A percentile compares a stretch with the other conserved stretches of the same genome.
Evolutionary conservation across 2,113 vertebrate species (phyloP).

Genomic region (Sprattus sprattus): DNA sequence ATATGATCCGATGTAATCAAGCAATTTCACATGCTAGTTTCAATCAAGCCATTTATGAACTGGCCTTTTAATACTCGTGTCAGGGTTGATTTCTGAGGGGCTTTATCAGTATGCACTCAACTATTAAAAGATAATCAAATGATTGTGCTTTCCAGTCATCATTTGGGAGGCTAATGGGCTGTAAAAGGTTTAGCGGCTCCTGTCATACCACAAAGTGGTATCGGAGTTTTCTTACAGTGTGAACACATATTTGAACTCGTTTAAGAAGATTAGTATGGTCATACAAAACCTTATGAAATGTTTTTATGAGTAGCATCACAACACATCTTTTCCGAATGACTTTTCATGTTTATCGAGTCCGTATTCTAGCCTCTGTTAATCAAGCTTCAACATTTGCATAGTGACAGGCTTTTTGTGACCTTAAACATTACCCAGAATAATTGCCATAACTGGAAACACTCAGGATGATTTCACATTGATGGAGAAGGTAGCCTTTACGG

Average conservation of each 20-base stretch:
- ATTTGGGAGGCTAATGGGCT: not conserved
- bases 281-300: no score
- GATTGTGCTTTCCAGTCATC: not conserved
- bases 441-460: no score
- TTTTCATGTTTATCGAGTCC: not conserved
- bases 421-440: no score
- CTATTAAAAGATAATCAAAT: conserved; percentile 4
- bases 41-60: not conserved
- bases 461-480: no score
- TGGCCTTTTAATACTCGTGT: not conserved
- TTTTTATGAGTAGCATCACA: no score
- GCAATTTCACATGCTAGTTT: conserved; percentile 26
- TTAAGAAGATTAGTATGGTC: not conserved
- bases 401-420: no score
- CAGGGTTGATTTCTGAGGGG: not conserved
- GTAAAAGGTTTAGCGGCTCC: not conserved
- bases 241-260: not conserved
- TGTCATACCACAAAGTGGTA: not conserved
- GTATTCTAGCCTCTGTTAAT: not conserved
- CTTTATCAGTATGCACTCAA: not conserved
- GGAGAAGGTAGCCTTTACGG: not conserved
- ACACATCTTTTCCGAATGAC: no score
- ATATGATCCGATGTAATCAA: conserved; percentile 51
- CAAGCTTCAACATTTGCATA: not conserved
- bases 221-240: not conserved